These are phyloP conservation scores for Marmota flaviventris DNA, from an alignment of 2,113 vertebrate genomes.

Conservation along the genomic window DNA sequence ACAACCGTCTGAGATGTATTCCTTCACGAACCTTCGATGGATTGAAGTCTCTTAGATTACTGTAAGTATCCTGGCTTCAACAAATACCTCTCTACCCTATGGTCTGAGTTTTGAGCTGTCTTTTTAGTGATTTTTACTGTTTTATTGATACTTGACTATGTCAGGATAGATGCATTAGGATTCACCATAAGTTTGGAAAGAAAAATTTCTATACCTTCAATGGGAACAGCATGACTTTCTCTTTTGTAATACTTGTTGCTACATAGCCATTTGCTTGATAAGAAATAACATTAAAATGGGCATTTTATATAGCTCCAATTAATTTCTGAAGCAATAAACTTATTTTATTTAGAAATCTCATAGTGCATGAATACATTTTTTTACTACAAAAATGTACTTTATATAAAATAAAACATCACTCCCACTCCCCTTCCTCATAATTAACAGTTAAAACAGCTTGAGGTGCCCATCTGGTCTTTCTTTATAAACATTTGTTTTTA, in stretches of 20 bases:
- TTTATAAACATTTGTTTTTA: neutral
- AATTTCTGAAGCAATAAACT: conserved; percentile 39
- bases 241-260: neutral
- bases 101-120: neutral
- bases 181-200: neutral
- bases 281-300: neutral
- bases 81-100: neutral
- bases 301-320: neutral
- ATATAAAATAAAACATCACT: neutral
- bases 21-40: conserved; percentile 95
- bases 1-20: conserved; percentile 96
- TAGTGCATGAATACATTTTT: neutral
- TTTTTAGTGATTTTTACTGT: neutral
- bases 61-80: conserved; percentile 91
- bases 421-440: neutral
- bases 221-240: neutral
- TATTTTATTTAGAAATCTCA: neutral
- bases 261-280: conserved; percentile 18
- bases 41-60: conserved; percentile 93
- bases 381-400: neutral
- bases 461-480: neutral
- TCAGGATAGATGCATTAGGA: neutral
- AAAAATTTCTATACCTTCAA: neutral
- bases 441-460: neutral
- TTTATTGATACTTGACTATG: neutral